Conservation (phyloP, 2,888 invertebrate genomes). For the Sinopyrophorus schimmeli region DNA sequence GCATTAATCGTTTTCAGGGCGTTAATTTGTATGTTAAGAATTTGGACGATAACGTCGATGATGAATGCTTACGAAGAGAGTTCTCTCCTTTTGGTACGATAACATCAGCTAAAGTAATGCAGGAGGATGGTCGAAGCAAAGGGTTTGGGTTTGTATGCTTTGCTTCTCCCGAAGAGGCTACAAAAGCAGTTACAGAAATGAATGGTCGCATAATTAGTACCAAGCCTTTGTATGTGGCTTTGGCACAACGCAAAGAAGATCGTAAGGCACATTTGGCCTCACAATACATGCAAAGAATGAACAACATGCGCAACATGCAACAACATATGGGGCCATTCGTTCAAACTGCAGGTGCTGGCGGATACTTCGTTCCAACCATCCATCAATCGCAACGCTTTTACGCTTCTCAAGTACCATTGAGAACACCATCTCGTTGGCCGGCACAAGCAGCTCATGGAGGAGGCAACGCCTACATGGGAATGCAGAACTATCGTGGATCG, state of each 20-base stretch:
- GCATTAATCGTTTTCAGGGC: constrained; percentile 86
- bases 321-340: constrained; percentile 91
- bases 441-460: constrained; percentile 72
- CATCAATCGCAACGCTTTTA: constrained; percentile 88
- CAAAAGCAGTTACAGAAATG: constrained; percentile 99
- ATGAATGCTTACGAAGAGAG: constrained; percentile 92
- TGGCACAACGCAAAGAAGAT: constrained; percentile 99
- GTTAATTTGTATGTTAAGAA: constrained; percentile 99
- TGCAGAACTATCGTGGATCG: constrained; percentile 56
- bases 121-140: constrained; percentile 90
- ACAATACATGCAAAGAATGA: constrained; percentile 97
- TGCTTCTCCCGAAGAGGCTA: constrained; percentile 96
- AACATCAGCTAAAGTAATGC: constrained; percentile 97
- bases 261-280: constrained; percentile 97
- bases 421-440: constrained; percentile 87
- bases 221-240: constrained; percentile 98
- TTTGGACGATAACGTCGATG: constrained; percentile 96
- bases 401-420: constrained; percentile 84
- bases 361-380: constrained; percentile 91
- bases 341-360: constrained; percentile 74
- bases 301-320: constrained; percentile 90
- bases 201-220: constrained; percentile 96
- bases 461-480: constrained; percentile 64
- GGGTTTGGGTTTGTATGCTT: constrained; percentile 99
- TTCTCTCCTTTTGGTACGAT: constrained; percentile 98